Conservation (phyloP, 2,888 invertebrate genomes). For the Catocala sponsa region DNA sequence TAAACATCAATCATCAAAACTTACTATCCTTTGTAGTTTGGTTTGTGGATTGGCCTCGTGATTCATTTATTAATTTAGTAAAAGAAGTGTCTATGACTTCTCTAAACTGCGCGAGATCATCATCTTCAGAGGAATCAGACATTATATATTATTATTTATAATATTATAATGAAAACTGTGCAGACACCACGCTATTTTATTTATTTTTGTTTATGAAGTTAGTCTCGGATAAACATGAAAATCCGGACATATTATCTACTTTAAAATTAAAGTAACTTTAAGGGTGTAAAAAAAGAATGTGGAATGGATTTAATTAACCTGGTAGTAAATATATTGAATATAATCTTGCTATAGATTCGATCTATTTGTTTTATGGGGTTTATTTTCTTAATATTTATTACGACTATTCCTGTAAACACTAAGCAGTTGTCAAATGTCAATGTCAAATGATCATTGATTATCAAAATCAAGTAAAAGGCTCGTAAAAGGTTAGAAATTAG, state of each 20-base stretch:
- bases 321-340: too few relatives aligned
- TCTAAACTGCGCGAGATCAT: constrained; percentile 78
- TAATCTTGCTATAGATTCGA: too few relatives aligned
- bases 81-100: constrained; percentile 86
- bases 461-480: too few relatives aligned
- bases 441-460: not conserved
- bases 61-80: constrained; percentile 67
- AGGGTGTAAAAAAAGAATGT: too few relatives aligned
- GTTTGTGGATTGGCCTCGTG: constrained; percentile 44
- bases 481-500: too few relatives aligned
- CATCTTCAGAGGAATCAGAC: constrained; percentile 84
- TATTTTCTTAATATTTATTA: too few relatives aligned
- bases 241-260: too few relatives aligned
- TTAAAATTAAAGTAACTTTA: too few relatives aligned
- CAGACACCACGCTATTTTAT: constrained; percentile 16
- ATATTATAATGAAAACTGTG: not conserved
- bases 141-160: constrained; percentile 55
- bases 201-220: constrained; percentile 35
- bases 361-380: too few relatives aligned
- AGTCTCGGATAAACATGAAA: not conserved
- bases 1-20: too few relatives aligned
- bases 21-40: constrained; percentile 6
- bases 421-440: not conserved
- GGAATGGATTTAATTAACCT: too few relatives aligned
- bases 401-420: too few relatives aligned